Evolutionary conservation across 2,888 invertebrate genomes (phyloP), one percentile per base, ranked within the genome.

Genomic region (Choristoneura rosaceana): DNA sequence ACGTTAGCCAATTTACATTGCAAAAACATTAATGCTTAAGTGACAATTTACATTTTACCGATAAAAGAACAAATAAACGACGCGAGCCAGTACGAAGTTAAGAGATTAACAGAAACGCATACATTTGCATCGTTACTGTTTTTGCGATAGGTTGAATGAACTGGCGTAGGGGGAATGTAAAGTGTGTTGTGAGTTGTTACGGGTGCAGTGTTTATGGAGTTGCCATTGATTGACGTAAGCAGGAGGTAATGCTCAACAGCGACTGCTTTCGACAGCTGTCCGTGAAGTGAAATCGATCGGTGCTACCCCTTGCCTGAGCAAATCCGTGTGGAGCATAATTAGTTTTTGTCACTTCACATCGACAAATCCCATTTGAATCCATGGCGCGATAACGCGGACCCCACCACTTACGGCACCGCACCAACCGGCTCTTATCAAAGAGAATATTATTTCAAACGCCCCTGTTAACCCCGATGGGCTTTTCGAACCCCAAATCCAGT

Each of bases 371-470:
- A 86, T 89, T 90, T 84, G 83, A 87, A 84, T 85, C 87, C 83
- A 86, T 83, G 78, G 83, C 77, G 76, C 79, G 85, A 87, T 86
- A 86, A 83, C 85, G 78, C 79, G 84, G 85, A 84, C 91, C 91
- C 90, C 84, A 88, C 85, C 90, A 90, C 90, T 92, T 91, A 87
- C 82, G 82, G 80, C 79, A 76, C 78, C 78, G 78, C 81, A 78
- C 82, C 84, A 83, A 90, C 91, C 90, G 89, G 90, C 90, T 91
- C 90, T 93, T 93, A 93, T 93, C 93, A 93, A 93, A 91, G 93
- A 90, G 93, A 93, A 93, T 93, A 93, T 93, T 93, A 94, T 94
- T 94, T 92, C 93, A 94, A 94, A 93, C 93, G 90, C 93, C 93
- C 93, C 91, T 91, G 93, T 90, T 91, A 91, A 90, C 90, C 91